Conservation (phyloP, 2,797 vertebrate genomes). For the Myotis planiceps region DNA sequence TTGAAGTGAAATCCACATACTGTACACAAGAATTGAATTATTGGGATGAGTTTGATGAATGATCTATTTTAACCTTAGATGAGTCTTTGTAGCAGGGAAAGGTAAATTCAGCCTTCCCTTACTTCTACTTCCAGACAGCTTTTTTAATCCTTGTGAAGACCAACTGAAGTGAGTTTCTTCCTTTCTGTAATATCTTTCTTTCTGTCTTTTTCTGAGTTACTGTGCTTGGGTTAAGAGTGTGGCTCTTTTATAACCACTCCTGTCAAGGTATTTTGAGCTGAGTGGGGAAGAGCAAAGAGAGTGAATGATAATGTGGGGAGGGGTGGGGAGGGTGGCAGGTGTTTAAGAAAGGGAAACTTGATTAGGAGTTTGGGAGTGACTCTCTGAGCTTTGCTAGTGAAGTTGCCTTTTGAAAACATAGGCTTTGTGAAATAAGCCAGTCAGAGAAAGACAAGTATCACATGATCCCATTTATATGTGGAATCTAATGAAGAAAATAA, state of each 20-base stretch:
- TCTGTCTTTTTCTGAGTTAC: constrained; percentile 49
- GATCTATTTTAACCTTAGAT: background rate
- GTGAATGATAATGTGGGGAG: background rate
- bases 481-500: too few species aligned
- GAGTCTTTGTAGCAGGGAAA: background rate
- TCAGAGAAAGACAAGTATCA: too few species aligned
- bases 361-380: background rate
- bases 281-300: background rate
- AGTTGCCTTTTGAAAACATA: background rate
- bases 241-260: background rate
- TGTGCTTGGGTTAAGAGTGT: background rate
- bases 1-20: background rate
- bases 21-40: background rate
- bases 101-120: background rate
- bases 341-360: background rate
- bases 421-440: background rate
- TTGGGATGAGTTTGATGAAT: background rate
- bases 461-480: too few species aligned
- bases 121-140: background rate
- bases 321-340: background rate
- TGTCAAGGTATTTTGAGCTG: background rate
- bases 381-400: background rate
- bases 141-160: background rate
- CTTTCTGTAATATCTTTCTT: constrained; percentile 66
- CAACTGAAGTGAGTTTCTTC: constrained; percentile 3